Percentiles rank a stretch among this genome's conserved stretches.
phyloP scores from a whole-genome alignment of 2,888 invertebrate genomes.

The Tribolium freemani region DNA sequence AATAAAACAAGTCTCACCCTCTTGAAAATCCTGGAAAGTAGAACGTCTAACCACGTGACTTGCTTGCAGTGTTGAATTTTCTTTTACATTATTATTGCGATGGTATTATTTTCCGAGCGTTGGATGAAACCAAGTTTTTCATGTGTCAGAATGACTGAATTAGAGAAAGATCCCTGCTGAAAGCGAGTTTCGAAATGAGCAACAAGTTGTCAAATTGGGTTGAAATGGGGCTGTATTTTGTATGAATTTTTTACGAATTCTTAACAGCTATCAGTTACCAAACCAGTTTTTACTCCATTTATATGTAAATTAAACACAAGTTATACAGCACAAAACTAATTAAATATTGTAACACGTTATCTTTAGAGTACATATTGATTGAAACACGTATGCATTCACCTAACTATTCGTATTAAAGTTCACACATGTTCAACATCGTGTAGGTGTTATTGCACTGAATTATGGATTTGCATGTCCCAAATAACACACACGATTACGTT shows the following conservation, averaged over 20 bases:
- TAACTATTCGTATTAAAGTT: slow-evolving; percentile 31
- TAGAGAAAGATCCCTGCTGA: neutral
- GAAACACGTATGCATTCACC: slow-evolving; percentile 35
- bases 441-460: slow-evolving; percentile 30
- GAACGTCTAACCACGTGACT: neutral
- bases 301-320: slow-evolving; percentile 27
- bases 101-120: neutral
- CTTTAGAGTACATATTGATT: slow-evolving; percentile 26
- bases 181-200: neutral
- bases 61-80: neutral
- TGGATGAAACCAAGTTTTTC: neutral
- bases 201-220: neutral
- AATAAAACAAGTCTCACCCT: neutral
- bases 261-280: slow-evolving; percentile 15
- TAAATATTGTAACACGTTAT: slow-evolving; percentile 37
- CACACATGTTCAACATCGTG: slow-evolving; percentile 28
- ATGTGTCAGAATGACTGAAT: neutral
- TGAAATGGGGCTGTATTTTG: neutral
- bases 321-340: slow-evolving; percentile 35
- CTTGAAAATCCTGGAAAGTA: neutral
- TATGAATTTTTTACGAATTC: slow-evolving; percentile 17
- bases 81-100: neutral
- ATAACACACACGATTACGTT: slow-evolving; percentile 1
- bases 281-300: slow-evolving; percentile 24
- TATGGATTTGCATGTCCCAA: slow-evolving; percentile 18